phyloP scores from a whole-genome alignment of 2,888 invertebrate genomes.

The Smittia aterrima region DNA sequence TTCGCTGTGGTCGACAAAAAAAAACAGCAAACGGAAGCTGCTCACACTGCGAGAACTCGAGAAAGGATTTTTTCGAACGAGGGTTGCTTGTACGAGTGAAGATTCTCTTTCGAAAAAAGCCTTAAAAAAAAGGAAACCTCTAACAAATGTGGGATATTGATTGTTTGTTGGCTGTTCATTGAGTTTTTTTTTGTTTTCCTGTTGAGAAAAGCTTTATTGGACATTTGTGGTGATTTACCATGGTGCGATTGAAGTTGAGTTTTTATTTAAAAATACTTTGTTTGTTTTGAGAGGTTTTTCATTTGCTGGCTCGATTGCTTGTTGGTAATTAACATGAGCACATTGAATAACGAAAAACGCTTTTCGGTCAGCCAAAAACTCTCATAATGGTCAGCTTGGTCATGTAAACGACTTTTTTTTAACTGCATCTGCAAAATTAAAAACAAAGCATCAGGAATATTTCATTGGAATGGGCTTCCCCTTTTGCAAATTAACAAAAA shows the following conservation, averaged over 20 bases:
- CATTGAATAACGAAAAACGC: constrained; percentile 4
- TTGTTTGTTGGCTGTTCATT: background rate
- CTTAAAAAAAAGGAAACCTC: too few relatives aligned
- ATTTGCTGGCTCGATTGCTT: background rate
- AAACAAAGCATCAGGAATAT: background rate
- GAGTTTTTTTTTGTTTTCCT: background rate
- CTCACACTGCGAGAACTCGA: too few relatives aligned
- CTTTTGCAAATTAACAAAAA: background rate
- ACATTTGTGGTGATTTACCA: constrained; percentile 14
- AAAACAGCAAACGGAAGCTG: background rate
- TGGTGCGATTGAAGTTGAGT: background rate
- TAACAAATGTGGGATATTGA: background rate
- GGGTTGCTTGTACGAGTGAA: too few relatives aligned
- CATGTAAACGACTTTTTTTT: constrained; percentile 15
- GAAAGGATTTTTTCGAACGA: too few relatives aligned
- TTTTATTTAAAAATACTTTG: background rate
- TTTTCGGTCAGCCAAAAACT: constrained; percentile 37
- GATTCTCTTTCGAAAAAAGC: too few relatives aligned
- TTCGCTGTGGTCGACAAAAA: background rate
- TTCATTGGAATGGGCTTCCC: background rate
- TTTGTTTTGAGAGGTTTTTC: background rate
- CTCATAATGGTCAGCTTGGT: constrained; percentile 37
- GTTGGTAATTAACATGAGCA: constrained; percentile 20
- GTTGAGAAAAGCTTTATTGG: background rate
- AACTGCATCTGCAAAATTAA: background rate